phyloP scores from a whole-genome alignment of 2,113 vertebrate species.

The Cervus canadensis region DNA sequence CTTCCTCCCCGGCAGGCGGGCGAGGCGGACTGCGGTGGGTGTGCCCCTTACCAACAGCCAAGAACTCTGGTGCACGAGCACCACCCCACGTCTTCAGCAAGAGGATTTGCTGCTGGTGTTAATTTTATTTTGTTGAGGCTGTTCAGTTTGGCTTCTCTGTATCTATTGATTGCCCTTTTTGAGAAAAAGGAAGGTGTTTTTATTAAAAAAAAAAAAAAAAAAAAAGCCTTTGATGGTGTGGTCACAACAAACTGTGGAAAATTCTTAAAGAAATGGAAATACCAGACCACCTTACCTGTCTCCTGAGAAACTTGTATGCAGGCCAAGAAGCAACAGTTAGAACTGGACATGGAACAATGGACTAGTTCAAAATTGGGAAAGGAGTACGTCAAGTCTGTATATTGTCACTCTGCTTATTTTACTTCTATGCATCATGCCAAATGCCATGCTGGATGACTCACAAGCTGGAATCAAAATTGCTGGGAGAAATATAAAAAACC shows the following conservation, averaged over 20 bases:
- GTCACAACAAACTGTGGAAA: background rate
- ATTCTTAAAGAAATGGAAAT: background rate
- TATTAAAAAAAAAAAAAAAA: conserved; percentile 77
- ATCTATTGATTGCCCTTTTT: conserved; percentile 94
- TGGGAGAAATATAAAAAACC: background rate
- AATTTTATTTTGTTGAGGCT: conserved; percentile 93
- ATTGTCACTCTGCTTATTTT: background rate
- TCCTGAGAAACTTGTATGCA: background rate
- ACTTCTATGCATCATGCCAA: background rate
- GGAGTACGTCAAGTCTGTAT: background rate
- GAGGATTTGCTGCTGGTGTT: conserved; percentile 94
- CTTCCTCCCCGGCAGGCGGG: conserved; percentile 76
- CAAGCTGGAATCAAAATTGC: background rate
- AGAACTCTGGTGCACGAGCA: conserved; percentile 88
- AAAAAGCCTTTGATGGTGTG: background rate
- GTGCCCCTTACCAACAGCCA: conserved; percentile 94
- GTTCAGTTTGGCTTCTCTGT: conserved; percentile 93
- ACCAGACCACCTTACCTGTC: background rate
- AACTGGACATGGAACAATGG: background rate
- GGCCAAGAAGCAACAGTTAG: background rate
- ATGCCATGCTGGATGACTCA: background rate
- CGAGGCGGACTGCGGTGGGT: conserved; percentile 82
- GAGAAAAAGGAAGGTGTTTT: conserved; percentile 91
- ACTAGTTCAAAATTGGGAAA: background rate
- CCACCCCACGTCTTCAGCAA: conserved; percentile 91